Evolutionary conservation across 1,140 invertebrate species (phyloP), one percentile per base, ranked within the genome.

Genomic region (Platyura marginata): DNA sequence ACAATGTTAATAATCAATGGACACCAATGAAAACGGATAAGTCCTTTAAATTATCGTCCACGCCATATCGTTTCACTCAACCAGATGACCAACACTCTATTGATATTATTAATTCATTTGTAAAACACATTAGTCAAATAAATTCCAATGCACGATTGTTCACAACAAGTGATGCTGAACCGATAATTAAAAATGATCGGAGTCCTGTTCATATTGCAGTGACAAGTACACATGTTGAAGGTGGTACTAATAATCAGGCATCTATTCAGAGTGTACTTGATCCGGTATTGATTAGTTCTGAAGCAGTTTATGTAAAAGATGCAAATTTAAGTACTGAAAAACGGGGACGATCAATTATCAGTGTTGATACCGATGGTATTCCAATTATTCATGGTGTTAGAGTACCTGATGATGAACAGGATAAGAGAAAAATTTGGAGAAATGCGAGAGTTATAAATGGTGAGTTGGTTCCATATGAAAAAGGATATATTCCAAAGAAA

Each of bases 401-500:
- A 42, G 74, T 86, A 16, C 83, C 84, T 0, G 84, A 90, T 49
- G 80, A 85, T 42, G 80, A 83, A 36, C 73, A 74, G 36, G 84
- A 89, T 50, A 77, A 76, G 43, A 57, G 68, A 10, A 78, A 81
- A 52, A 78, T 73, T 2, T 90, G 83, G 83, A 68, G 85, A 39
- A 89, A 89, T 60, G 84, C 84, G 1, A 63, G 84, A 44, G 82
- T 90, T 2, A 81, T 89, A 20, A 87, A 89, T 50, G 79, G 80
- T 35, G 72, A 80, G 56, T 53, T 88, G 42, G 60, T 83, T 20
- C 73, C 76, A 37, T 77, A 77, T 51, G 73, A 75, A 36, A 66
- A 72, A 48, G 75, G 74, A 11, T 77, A 76, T 45, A 70, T 66
- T 52, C 74, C 74, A 46, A 68, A 71, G 10, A 67, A 68, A 44